Evolutionary conservation across 2,888 invertebrate genomes (phyloP).

Genomic region (Ectobius pallidus): DNA sequence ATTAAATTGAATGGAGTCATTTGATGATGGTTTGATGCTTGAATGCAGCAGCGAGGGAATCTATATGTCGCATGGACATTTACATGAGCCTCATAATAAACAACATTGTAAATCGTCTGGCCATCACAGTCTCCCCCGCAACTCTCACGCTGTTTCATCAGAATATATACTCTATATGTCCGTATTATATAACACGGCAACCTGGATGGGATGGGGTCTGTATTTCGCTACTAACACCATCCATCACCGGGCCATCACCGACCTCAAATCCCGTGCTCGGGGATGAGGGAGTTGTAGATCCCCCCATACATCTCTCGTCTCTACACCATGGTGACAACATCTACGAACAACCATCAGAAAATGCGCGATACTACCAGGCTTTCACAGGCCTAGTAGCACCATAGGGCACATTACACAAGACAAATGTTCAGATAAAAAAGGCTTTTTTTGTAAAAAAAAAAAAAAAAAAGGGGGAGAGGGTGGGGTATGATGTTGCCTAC

Average conservation of each 20-base stretch:
- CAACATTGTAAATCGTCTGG: slow-evolving; percentile 25
- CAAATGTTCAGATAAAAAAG: slow-evolving; percentile 41
- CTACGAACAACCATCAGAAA: not conserved
- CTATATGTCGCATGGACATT: slow-evolving; percentile 1
- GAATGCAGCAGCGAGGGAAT: not conserved
- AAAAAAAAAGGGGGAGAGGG: too few relatives aligned
- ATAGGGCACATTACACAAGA: slow-evolving; percentile 36
- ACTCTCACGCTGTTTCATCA: not conserved
- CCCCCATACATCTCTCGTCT: slow-evolving; percentile 1
- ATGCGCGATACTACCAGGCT: not conserved
- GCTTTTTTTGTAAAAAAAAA: slow-evolving; percentile 9
- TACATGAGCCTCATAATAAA: slow-evolving; percentile 22
- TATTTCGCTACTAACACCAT: slow-evolving; percentile 16
- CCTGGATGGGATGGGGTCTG: slow-evolving; percentile 13
- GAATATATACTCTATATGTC: slow-evolving; percentile 9
- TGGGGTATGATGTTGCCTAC: slow-evolving; percentile 29
- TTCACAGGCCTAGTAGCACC: slow-evolving; percentile 9
- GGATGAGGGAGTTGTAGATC: not conserved
- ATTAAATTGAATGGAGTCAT: too few relatives aligned
- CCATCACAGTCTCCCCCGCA: not conserved
- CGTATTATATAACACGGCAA: slow-evolving; percentile 11
- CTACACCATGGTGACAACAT: slow-evolving; percentile 16
- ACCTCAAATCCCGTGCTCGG: slow-evolving; percentile 19
- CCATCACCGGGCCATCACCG: slow-evolving; percentile 26
- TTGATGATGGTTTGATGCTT: too few relatives aligned